phyloP scores from a whole-genome alignment of 2,113 vertebrate species.

The Nerophis ophidion region DNA sequence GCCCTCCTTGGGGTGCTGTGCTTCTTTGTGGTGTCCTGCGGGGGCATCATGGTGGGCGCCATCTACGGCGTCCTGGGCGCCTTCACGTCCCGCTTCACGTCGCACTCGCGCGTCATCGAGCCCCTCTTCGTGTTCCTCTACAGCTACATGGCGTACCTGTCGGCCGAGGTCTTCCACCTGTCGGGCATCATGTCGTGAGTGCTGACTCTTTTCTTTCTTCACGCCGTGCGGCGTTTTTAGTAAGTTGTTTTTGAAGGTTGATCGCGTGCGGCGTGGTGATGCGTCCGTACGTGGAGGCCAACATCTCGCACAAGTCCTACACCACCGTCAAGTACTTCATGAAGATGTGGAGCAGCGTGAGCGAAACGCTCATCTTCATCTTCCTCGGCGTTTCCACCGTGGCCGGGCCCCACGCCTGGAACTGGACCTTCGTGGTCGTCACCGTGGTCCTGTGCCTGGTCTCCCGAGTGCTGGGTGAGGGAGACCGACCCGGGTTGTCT shows the following conservation, averaged over 20 bases:
- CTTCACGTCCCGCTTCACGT: constrained; percentile 92
- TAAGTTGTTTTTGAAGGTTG: constrained; percentile 65
- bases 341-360: constrained; percentile 99
- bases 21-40: constrained; percentile 89
- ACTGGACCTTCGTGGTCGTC: constrained; percentile 88
- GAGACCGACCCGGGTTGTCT: not conserved
- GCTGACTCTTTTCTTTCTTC: not conserved
- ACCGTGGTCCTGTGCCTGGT: constrained; percentile 88
- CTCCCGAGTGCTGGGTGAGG: constrained; percentile 84
- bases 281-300: constrained; percentile 94
- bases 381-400: constrained; percentile 94
- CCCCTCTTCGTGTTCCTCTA: constrained; percentile 97
- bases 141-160: constrained; percentile 98
- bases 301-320: constrained; percentile 97
- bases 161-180: constrained; percentile 91
- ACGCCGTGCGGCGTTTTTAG: too few relatives aligned
- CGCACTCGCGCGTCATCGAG: constrained; percentile 93
- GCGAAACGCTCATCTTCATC: constrained; percentile 97
- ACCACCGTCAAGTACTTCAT: constrained; percentile 97
- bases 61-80: constrained; percentile 86
- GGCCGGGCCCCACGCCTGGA: constrained; percentile 87
- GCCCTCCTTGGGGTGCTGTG: constrained; percentile 85
- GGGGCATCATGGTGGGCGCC: constrained; percentile 83
- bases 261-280: constrained; percentile 88
- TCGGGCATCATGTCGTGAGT: constrained; percentile 98